These are phyloP conservation scores for Ypsolopha scabrella DNA, from an alignment of 2,888 invertebrate species.

Conservation along the genomic window DNA sequence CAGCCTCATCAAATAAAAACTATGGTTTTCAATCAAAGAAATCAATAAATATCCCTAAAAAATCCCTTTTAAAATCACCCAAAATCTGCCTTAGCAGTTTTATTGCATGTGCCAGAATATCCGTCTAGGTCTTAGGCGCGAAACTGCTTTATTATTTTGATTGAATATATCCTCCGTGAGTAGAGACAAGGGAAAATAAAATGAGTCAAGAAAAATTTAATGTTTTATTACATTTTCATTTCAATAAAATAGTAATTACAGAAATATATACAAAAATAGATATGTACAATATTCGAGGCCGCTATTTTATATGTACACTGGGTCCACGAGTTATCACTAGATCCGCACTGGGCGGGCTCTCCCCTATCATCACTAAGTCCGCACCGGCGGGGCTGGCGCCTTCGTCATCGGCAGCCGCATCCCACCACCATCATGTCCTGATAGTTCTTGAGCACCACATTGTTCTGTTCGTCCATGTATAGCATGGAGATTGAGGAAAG, in stretches of 20 bases:
- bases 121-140: background rate
- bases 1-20: too few species aligned
- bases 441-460: slow-evolving; percentile 98
- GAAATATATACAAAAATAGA: slow-evolving; percentile 59
- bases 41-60: too few species aligned
- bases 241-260: slow-evolving; percentile 69
- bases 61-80: too few species aligned
- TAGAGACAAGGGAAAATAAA: slow-evolving; percentile 7
- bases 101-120: too few species aligned
- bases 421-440: slow-evolving; percentile 98
- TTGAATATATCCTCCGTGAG: too few species aligned
- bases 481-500: slow-evolving; percentile 95
- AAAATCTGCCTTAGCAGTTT: too few species aligned
- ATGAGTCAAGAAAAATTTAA: slow-evolving; percentile 33
- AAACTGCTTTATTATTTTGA: background rate
- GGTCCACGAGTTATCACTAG: slow-evolving; percentile 63
- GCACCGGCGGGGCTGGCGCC: slow-evolving; percentile 24
- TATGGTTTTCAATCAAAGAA: too few species aligned
- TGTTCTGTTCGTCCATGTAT: slow-evolving; percentile 93
- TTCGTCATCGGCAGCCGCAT: slow-evolving; percentile 94
- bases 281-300: slow-evolving; percentile 65
- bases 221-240: slow-evolving; percentile 63
- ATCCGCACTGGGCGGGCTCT: slow-evolving; percentile 27
- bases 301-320: slow-evolving; percentile 62
- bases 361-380: slow-evolving; percentile 32